Evolutionary conservation across 2,888 invertebrate species (phyloP).

Genomic region (Tuta absoluta): DNA sequence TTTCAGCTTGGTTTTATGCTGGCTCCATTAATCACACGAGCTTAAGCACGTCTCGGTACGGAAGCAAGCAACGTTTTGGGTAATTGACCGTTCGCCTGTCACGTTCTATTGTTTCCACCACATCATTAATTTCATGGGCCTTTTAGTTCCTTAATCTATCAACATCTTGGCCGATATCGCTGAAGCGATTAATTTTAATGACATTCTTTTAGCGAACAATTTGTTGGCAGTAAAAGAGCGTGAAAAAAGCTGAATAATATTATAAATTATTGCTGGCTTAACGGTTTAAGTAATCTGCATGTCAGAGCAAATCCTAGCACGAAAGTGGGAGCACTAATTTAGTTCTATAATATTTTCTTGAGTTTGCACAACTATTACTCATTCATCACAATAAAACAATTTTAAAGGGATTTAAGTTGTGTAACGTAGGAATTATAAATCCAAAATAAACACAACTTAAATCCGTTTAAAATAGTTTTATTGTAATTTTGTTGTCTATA

Average conservation of each 20-base stretch:
- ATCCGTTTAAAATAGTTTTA: too few relatives aligned
- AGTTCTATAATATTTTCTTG: too few relatives aligned
- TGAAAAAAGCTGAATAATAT: neutral
- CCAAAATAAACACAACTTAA: too few relatives aligned
- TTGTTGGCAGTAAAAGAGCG: neutral
- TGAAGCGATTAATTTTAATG: constrained; percentile 7
- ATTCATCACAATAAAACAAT: too few relatives aligned
- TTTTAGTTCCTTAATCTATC: constrained; percentile 18
- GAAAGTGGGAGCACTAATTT: too few relatives aligned
- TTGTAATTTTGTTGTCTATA: too few relatives aligned
- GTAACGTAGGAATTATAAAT: too few relatives aligned
- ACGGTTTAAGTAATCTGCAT: neutral
- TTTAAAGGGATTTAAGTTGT: too few relatives aligned
- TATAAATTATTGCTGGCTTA: neutral
- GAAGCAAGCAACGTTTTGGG: constrained; percentile 23
- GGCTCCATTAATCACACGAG: constrained; percentile 24
- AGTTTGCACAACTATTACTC: too few relatives aligned
- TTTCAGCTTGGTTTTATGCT: constrained; percentile 21
- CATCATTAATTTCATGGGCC: constrained; percentile 15
- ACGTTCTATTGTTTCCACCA: constrained; percentile 21
- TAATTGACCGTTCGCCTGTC: constrained; percentile 25
- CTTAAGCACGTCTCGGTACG: constrained; percentile 23
- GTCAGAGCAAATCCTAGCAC: neutral
- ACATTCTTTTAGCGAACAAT: neutral
- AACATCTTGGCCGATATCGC: constrained; percentile 8